phyloP scores from a whole-genome alignment of 2,888 invertebrate genomes.

The Aphodius granarius region DNA sequence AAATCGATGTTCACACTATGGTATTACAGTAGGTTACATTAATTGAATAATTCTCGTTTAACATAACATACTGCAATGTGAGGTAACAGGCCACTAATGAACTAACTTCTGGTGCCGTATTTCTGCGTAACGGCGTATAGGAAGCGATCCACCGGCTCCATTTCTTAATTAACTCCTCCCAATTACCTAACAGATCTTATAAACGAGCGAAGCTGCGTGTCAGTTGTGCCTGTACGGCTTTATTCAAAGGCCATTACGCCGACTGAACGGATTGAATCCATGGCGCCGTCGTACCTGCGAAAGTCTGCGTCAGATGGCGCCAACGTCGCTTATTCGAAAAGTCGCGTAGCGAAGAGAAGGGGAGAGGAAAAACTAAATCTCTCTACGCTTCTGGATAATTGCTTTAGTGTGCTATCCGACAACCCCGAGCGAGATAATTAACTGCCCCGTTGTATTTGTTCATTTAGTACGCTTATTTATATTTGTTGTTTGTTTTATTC shows the following conservation, averaged over 20 bases:
- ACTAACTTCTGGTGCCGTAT: neutral
- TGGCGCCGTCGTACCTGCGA: neutral
- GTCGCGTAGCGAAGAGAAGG: neutral
- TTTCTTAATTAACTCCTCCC: neutral
- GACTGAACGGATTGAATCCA: neutral
- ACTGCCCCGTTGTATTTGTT: neutral
- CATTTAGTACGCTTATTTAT: neutral
- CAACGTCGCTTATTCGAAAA: neutral
- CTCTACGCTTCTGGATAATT: neutral
- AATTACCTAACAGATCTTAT: neutral
- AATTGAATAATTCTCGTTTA: neutral
- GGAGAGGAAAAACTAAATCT: neutral
- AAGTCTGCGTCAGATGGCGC: neutral
- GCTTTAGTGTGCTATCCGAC: neutral
- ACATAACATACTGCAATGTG: neutral
- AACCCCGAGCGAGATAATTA: neutral
- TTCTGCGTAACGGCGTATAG: neutral
- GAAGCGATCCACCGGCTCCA: neutral
- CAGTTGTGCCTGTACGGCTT: neutral
- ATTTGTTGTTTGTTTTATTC: neutral
- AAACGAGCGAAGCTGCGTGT: neutral
- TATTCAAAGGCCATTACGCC: neutral
- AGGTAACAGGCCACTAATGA: neutral
- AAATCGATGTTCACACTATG: too few relatives aligned
- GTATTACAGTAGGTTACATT: neutral